These are phyloP conservation scores for Erpobdella octoculata DNA, from an alignment of 2,888 invertebrate genomes.

Conservation along the genomic window DNA sequence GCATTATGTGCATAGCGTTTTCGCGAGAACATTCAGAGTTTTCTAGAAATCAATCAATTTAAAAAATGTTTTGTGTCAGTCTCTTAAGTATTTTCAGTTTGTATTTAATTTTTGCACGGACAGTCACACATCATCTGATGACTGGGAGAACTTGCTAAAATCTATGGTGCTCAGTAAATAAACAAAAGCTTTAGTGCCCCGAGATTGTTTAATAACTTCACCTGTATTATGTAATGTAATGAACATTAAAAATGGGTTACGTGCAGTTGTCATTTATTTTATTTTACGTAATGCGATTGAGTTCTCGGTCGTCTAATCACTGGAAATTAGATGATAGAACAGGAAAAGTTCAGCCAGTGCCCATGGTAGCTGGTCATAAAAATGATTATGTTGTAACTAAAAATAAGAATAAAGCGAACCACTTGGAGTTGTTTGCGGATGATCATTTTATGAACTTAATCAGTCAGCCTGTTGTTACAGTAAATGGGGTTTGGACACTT, in stretches of 20 bases:
- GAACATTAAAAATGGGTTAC: slow-evolving; percentile 7
- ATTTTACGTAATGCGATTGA: slow-evolving; percentile 11
- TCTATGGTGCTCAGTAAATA: too few relatives aligned
- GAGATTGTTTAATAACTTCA: too few relatives aligned
- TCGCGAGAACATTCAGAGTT: too few relatives aligned
- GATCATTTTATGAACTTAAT: slow-evolving; percentile 42
- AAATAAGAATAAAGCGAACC: neutral
- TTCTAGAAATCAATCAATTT: too few relatives aligned
- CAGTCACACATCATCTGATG: too few relatives aligned
- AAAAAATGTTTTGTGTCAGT: too few relatives aligned
- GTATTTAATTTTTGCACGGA: too few relatives aligned
- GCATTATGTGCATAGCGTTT: too few relatives aligned
- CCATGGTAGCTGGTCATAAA: slow-evolving; percentile 28
- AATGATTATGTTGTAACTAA: neutral
- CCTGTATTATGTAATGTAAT: neutral
- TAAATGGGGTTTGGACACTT: slow-evolving; percentile 40
- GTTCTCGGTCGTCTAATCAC: slow-evolving; percentile 60
- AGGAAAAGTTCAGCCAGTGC: slow-evolving; percentile 56
- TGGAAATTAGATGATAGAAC: slow-evolving; percentile 74
- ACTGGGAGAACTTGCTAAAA: too few relatives aligned
- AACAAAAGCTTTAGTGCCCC: too few relatives aligned
- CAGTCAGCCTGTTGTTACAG: slow-evolving; percentile 41
- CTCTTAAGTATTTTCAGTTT: too few relatives aligned
- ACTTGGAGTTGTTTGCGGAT: slow-evolving; percentile 36
- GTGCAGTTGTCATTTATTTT: slow-evolving; percentile 10